Base-by-base conservation (phyloP, 2,888 invertebrate species). In the Rhamphomyia laevipes region DNA sequence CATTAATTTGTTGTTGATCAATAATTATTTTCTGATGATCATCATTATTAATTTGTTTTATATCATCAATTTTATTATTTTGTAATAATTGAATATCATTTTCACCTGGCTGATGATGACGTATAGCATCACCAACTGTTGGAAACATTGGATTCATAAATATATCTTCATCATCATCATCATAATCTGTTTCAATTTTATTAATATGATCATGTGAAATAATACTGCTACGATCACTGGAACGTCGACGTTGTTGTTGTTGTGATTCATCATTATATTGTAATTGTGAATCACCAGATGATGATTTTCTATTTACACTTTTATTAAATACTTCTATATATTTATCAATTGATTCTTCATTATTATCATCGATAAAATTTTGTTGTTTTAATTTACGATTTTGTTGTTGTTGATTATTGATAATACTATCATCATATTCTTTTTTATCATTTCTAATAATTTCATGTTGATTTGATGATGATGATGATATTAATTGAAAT, bases 131-230 rank as follows among this genome's bases (percentile, higher is more conserved):
- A 21, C 58, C 59, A 43, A 59, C 53, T 17, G 58, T 59, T 16
- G 58, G 57, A 44, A 59, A 59, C 52, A 59, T 58, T 42, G 58
- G 49, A 50, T 56, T 59, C 11, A 56, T 27, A 38, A 55, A 56
- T 7, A 52, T 49, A 21, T 58, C 58, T 11, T 51, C 53, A n/a
- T 47, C 47, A 3, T 55, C 41, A 48, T 57, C 43, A 49, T 49
- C 23, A 54, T 57, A 44, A 54, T 58, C 53, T 10, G 59, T 56
- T 9, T 57, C 57, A 3, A 55, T 57, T 33, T 60, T 53, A 38
- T 63, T 58, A 3, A 33, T 15, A 15, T 9, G 15, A 15, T 10
- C 4, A 16, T 38, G 16, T 3, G 5, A 2, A 38, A 5, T 16
- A 12, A 16, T 15, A 4, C n/a, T 23, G 27, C 21, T 15, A 17